Evolutionary conservation across 2,888 invertebrate species (phyloP).

Genomic region (Aporophyla lueneburgensis): DNA sequence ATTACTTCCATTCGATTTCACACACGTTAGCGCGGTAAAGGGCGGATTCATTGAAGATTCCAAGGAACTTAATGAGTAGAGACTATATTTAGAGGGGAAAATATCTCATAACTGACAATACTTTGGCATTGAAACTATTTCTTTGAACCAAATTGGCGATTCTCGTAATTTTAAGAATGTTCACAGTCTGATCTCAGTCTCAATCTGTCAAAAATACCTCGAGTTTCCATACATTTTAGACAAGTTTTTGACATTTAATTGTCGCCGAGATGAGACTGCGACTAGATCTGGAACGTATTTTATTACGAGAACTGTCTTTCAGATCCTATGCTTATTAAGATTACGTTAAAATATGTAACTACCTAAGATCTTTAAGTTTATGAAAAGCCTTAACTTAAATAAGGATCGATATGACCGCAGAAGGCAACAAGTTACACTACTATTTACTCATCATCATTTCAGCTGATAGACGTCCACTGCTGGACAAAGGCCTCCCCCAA

Average conservation of each 20-base stretch:
- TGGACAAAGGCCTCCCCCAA: too few relatives aligned
- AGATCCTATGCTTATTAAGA: background rate
- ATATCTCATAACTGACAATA: background rate
- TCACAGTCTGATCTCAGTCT: too few relatives aligned
- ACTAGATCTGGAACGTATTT: too few relatives aligned
- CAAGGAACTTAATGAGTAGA: constrained; percentile 2
- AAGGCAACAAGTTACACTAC: background rate
- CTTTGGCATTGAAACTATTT: constrained; percentile 16
- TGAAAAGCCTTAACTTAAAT: background rate
- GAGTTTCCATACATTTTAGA: too few relatives aligned
- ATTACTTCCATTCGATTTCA: constrained; percentile 83
- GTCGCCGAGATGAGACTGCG: too few relatives aligned
- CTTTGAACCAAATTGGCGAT: background rate
- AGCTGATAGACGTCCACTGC: too few relatives aligned
- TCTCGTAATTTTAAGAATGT: too few relatives aligned
- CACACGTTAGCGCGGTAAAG: constrained; percentile 71
- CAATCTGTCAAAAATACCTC: too few relatives aligned
- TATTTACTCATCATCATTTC: background rate
- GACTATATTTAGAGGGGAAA: background rate
- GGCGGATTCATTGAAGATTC: constrained; percentile 58
- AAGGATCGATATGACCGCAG: background rate
- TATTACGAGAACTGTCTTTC: too few relatives aligned
- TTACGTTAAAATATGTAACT: background rate
- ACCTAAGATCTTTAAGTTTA: too few relatives aligned
- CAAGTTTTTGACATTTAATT: too few relatives aligned